phyloP scores from a whole-genome alignment of 1,140 invertebrate genomes.

The Heliconius melpomene region DNA sequence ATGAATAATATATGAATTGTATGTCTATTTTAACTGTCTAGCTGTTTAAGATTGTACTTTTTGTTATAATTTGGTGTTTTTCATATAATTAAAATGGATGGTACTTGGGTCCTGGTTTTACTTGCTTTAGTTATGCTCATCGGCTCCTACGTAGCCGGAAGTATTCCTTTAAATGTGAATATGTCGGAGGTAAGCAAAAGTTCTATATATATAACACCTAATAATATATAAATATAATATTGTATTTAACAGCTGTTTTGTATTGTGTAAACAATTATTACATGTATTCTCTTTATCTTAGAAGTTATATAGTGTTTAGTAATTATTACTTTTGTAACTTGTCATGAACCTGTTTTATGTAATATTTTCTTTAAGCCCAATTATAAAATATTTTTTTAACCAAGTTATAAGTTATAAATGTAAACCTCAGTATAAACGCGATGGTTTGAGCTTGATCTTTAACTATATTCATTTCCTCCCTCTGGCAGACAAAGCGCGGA shows the following conservation, averaged over 20 bases:
- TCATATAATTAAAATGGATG: slow-evolving; percentile 86
- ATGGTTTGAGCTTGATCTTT: too few species aligned
- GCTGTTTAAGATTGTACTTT: not conserved
- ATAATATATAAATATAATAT: slow-evolving; percentile 12
- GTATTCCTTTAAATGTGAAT: slow-evolving; percentile 94
- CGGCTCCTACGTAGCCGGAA: slow-evolving; percentile 96
- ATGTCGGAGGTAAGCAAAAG: slow-evolving; percentile 92
- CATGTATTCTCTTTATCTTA: not conserved
- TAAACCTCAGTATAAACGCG: too few species aligned
- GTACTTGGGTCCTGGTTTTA: slow-evolving; percentile 89
- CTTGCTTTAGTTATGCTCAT: slow-evolving; percentile 95
- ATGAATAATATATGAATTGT: slow-evolving; percentile 6
- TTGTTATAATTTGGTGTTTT: slow-evolving; percentile 17
- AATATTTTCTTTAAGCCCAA: not conserved
- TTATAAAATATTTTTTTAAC: too few species aligned
- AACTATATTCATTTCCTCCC: too few species aligned
- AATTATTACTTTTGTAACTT: slow-evolving; percentile 8
- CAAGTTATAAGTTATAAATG: too few species aligned
- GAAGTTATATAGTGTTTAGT: not conserved
- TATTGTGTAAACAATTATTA: slow-evolving; percentile 3
- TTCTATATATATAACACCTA: slow-evolving; percentile 1
- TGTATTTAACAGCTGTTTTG: slow-evolving; percentile 31
- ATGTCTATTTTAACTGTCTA: not conserved
- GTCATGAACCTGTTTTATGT: slow-evolving; percentile 13
- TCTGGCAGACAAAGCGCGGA: too few species aligned